Conservation (phyloP, 2,113 vertebrate species). For the Semicossyphus pulcher region DNA sequence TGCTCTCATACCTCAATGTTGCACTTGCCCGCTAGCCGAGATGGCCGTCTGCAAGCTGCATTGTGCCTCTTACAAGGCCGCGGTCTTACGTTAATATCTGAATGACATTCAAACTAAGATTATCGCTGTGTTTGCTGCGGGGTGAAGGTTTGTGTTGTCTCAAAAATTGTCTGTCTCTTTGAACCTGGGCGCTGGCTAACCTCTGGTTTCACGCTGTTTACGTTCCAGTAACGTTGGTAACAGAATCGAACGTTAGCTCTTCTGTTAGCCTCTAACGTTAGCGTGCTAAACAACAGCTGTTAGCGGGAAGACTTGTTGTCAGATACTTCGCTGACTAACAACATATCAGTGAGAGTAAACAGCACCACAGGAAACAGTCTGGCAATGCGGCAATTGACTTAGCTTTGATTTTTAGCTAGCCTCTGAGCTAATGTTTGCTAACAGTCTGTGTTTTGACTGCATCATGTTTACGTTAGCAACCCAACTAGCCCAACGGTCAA, state of each 20-base stretch:
- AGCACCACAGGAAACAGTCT: constrained; percentile 11
- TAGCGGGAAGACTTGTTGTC: constrained; percentile 75
- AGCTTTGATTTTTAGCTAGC: constrained; percentile 48
- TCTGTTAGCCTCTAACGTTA: constrained; percentile 56
- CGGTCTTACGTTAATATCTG: constrained; percentile 66
- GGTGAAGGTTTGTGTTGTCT: constrained; percentile 31
- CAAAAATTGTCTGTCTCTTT: constrained; percentile 24
- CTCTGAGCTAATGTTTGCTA: constrained; percentile 76
- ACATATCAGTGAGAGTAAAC: constrained; percentile 34
- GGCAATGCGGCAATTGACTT: constrained; percentile 7
- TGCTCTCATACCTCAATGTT: constrained; percentile 52
- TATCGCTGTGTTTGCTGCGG: constrained; percentile 26
- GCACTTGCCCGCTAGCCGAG: constrained; percentile 73
- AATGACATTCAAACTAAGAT: constrained; percentile 59
- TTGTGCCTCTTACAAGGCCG: constrained; percentile 81
- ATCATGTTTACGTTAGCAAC: constrained; percentile 78
- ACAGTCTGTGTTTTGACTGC: constrained; percentile 74
- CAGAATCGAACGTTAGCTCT: constrained; percentile 61
- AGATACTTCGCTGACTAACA: constrained; percentile 19
- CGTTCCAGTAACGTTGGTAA: constrained; percentile 68
- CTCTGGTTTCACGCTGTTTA: constrained; percentile 74
- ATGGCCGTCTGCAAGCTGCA: constrained; percentile 80
- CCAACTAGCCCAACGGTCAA: constrained; percentile 35
- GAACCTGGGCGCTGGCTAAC: constrained; percentile 22
- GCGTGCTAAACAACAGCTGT: constrained; percentile 73